phyloP scores from a whole-genome alignment of 2,888 invertebrate genomes.

The Electrophaes corylata region DNA sequence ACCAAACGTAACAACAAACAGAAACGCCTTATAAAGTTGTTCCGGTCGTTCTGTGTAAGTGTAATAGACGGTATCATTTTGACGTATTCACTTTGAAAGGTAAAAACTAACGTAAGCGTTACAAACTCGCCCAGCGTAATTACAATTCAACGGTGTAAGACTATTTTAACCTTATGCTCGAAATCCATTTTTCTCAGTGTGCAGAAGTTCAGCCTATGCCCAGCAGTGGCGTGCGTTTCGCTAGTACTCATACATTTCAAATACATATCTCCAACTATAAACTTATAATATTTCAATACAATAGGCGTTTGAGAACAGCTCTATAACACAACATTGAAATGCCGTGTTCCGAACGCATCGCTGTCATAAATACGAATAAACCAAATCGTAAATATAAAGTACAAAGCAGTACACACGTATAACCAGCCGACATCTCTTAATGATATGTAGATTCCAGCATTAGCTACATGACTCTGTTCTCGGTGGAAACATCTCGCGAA shows the following conservation, averaged over 20 bases:
- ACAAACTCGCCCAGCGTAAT: no score
- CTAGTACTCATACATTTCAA: slow-evolving; percentile 26
- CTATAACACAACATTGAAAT: slow-evolving; percentile 58
- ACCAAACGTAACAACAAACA: no score
- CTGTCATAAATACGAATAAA: slow-evolving; percentile 77
- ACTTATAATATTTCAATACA: slow-evolving; percentile 58
- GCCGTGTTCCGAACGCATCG: slow-evolving; percentile 58
- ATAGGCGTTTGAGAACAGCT: slow-evolving; percentile 74
- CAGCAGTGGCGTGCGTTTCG: no score
- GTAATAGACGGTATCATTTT: no score
- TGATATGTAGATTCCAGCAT: slow-evolving; percentile 84
- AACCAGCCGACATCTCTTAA: slow-evolving; percentile 82
- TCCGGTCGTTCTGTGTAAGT: no score
- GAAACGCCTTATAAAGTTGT: no score
- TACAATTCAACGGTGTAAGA: no score
- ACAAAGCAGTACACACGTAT: slow-evolving; percentile 83
- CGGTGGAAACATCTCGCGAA: slow-evolving; percentile 81
- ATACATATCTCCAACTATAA: slow-evolving; percentile 30
- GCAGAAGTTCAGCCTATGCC: no score
- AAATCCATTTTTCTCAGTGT: no score
- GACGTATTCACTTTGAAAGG: no score
- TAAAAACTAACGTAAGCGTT: no score
- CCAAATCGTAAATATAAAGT: slow-evolving; percentile 76
- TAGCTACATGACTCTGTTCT: slow-evolving; percentile 83
- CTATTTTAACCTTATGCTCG: no score